Percentiles rank a stretch among this genome's conserved stretches.
Evolutionary conservation across 2,113 vertebrate genomes (phyloP).

Genomic region (Cepphus grylle): DNA sequence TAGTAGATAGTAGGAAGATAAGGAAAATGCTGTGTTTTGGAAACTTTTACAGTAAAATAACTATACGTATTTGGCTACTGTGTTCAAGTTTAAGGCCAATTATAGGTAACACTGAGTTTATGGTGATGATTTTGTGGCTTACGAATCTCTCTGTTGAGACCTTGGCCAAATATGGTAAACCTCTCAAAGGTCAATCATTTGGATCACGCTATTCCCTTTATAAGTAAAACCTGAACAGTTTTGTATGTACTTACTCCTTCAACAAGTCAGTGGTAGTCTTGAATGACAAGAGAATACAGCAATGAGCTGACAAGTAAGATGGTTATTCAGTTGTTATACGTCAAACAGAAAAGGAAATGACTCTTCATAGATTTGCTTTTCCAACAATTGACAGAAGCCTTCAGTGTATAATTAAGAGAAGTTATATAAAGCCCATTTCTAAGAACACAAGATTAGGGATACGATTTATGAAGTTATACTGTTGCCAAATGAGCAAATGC

Average conservation of each 20-base stretch:
- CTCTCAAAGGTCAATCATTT: background rate
- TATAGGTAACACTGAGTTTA: background rate
- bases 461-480: conserved; percentile 1
- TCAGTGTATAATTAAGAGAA: conserved; percentile 8
- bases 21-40: background rate
- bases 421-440: conserved; percentile 18
- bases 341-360: background rate
- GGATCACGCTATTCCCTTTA: background rate
- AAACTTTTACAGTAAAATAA: background rate
- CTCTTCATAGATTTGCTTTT: background rate
- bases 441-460: background rate
- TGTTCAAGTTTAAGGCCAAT: background rate
- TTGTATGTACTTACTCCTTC: background rate
- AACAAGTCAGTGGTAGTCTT: background rate
- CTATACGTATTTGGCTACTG: background rate
- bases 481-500: conserved; percentile 25
- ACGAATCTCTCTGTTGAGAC: background rate
- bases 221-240: background rate
- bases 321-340: background rate
- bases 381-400: background rate
- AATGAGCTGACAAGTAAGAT: background rate
- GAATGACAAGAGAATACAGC: background rate
- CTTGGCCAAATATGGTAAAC: background rate
- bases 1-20: background rate
- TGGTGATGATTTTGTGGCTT: background rate